These are phyloP conservation scores for Trematocara variabile DNA, from an alignment of 2,113 vertebrate genomes.

Conservation along the genomic window DNA sequence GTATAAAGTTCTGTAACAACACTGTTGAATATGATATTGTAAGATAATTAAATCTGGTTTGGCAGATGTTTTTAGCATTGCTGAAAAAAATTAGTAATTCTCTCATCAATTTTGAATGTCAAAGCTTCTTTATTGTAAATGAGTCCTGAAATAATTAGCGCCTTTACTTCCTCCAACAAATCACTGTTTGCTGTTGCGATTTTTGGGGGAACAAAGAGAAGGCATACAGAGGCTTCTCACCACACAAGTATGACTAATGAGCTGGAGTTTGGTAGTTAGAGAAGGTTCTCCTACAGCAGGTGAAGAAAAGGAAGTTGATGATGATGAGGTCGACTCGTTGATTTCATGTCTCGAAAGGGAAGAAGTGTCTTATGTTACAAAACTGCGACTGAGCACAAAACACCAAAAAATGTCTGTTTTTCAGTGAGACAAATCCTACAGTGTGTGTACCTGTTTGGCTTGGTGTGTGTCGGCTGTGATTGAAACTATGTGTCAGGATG, in stretches of 20 bases:
- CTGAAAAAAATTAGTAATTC: not conserved
- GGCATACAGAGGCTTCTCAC: not conserved
- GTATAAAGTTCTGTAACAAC: not conserved
- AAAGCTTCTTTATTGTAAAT: not conserved
- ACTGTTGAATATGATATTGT: not conserved
- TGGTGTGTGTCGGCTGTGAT: not conserved
- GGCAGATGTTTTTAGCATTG: not conserved
- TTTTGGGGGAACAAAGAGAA: not conserved
- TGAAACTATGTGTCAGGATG: not conserved
- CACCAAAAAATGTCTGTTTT: slow-evolving; percentile 37
- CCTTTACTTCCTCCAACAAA: not conserved
- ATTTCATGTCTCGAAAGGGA: slow-evolving; percentile 46
- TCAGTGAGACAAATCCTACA: slow-evolving; percentile 30
- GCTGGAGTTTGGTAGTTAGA: slow-evolving; percentile 1
- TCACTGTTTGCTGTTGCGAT: not conserved
- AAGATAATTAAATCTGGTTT: not conserved
- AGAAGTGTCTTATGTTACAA: slow-evolving; percentile 66
- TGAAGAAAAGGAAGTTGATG: slow-evolving; percentile 15
- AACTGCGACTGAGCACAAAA: slow-evolving; percentile 48
- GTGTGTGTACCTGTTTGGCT: slow-evolving; percentile 26
- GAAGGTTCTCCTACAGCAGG: not conserved
- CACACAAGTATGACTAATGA: not conserved
- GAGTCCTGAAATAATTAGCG: not conserved
- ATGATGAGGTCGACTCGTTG: slow-evolving; percentile 34
- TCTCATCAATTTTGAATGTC: not conserved